Percentiles rank a stretch among this genome's conserved stretches.
Conservation (phyloP, 2,797 vertebrate genomes). For the Leuciscus waleckii region DNA sequence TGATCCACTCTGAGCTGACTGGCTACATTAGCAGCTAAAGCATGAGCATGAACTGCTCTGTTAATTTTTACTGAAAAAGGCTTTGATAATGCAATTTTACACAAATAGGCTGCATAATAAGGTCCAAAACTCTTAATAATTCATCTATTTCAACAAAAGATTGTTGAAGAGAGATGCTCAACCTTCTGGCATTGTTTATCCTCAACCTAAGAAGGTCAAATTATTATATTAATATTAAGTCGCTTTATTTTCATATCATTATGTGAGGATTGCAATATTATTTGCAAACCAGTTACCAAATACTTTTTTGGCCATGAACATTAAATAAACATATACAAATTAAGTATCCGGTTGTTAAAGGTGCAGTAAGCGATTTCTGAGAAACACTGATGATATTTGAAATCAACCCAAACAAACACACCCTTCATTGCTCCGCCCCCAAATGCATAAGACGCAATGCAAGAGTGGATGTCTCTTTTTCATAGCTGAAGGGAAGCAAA, state of each 20-base stretch:
- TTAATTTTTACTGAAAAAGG: neutral
- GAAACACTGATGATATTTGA: no score
- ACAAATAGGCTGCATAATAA: neutral
- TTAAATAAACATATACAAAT: neutral
- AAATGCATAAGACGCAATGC: no score
- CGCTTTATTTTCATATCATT: neutral
- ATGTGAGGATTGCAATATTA: neutral
- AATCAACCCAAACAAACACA: no score
- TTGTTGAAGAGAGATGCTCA: neutral
- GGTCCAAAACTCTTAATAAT: neutral
- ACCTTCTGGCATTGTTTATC: neutral
- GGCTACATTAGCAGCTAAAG: slow-evolving; percentile 38
- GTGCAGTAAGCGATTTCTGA: no score
- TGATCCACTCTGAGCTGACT: slow-evolving; percentile 42
- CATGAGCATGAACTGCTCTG: slow-evolving; percentile 14
- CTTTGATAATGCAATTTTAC: neutral
- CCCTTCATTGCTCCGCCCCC: no score
- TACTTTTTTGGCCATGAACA: neutral
- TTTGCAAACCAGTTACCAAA: neutral
- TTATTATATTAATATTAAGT: neutral
- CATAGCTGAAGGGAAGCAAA: no score
- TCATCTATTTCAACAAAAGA: neutral
- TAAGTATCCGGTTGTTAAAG: neutral
- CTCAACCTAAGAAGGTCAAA: neutral
- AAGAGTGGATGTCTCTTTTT: no score